Base-by-base conservation (phyloP, 2,113 vertebrate species). In the Eulacestoma nigropectus region DNA sequence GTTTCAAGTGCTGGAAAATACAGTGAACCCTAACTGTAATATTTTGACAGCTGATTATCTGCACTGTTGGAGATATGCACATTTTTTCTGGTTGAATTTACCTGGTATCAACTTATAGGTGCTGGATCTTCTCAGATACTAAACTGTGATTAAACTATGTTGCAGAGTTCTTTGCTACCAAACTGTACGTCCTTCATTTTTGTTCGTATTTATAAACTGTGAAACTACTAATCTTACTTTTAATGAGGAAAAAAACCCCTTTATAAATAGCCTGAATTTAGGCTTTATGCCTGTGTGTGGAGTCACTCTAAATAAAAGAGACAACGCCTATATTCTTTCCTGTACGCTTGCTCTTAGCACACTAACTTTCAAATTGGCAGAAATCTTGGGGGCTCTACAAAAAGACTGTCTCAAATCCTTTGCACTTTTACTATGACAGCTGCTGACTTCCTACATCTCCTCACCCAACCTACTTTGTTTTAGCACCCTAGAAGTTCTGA, bases 11-110 rank as follows among this genome's bases (percentile, higher is more conserved):
- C 52, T 81, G 85, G 56, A 78, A 86, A 90, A 90, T 67, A 91
- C 76, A 87, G 52, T 49, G 65, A 81, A 81, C 29, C 41, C 49
- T 29, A 90, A 82, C 79, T 89, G 93, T 90, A 94, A 75, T 93
- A 67, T 77, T 92, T 90, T 91, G 82, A 80, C 85, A 96, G 93
- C 52, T 81, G 81, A 83, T 90, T 92, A 87, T 83, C 83, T 92
- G 85, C 87, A 83, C 84, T 81, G 76, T 49, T 96, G 88, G 77
- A 93, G 90, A 92, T 74, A 78, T 1, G 6, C 30, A 68, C 69
- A 14, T 88, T 88, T 81, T 86, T 96, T 92, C 85, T 75, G 46
- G 68, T 64, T 88, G 90, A 81, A 75, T 86, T 81, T 96, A 77
- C 85, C 72, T 86, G n/a, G 35, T 70, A 81, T 67, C 79, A 78